These are phyloP conservation scores for Apodemus agrarius DNA, from an alignment of 2,797 vertebrate genomes.

Conservation along the genomic window DNA sequence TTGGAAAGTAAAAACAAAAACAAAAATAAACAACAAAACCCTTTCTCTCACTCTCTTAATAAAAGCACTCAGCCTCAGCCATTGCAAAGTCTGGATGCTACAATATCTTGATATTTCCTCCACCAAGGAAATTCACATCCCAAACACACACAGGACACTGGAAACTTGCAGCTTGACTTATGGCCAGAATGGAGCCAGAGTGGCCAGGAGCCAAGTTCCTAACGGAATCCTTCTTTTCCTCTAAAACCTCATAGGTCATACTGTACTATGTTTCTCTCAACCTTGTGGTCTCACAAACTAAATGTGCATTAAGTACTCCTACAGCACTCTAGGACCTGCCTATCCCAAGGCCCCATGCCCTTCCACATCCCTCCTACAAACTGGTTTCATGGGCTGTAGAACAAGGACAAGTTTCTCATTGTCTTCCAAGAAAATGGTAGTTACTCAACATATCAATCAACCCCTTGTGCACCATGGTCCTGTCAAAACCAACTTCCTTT, in stretches of 20 bases:
- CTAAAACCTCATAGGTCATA: not conserved
- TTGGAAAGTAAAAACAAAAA: too few relatives aligned
- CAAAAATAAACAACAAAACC: too few relatives aligned
- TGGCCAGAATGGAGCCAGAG: not conserved
- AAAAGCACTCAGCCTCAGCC: not conserved
- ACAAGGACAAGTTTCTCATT: not conserved
- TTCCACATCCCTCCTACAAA: too few relatives aligned
- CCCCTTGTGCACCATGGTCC: not conserved
- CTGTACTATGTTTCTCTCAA: too few relatives aligned
- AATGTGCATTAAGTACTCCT: not conserved
- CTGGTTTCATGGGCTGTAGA: too few relatives aligned
- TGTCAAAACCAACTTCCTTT: not conserved
- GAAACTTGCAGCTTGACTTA: too few relatives aligned
- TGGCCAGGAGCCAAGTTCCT: not conserved
- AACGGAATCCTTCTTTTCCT: not conserved
- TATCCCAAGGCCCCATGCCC: not conserved
- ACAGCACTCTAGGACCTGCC: too few relatives aligned
- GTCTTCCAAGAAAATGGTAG: not conserved
- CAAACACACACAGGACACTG: fast-evolving
- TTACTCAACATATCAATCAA: not conserved
- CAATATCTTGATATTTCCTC: not conserved
- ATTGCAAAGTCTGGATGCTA: not conserved
- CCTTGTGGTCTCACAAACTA: too few relatives aligned
- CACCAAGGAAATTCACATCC: not conserved
- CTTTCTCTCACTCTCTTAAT: too few relatives aligned